These are phyloP conservation scores for Leucoraja erinaceus DNA, from an alignment of 2,113 vertebrate genomes.

Conservation along the genomic window DNA sequence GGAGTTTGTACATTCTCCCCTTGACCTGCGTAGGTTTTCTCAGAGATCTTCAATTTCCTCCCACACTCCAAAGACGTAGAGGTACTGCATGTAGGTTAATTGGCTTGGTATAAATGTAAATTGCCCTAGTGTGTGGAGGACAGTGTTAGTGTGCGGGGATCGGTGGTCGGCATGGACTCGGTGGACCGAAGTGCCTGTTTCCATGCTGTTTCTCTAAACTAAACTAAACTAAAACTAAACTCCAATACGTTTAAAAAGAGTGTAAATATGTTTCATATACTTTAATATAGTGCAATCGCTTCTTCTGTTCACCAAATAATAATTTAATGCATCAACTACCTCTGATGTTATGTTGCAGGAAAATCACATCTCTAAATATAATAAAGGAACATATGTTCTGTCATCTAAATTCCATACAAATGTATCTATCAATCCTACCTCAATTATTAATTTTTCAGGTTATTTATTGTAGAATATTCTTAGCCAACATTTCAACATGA, in stretches of 20 bases:
- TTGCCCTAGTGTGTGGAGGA: too few species aligned
- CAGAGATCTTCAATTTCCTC: too few species aligned
- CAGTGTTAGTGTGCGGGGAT: too few species aligned
- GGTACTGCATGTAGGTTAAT: too few species aligned
- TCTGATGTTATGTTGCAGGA: not conserved
- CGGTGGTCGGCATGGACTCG: too few species aligned
- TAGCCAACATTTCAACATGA: not conserved
- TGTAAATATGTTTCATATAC: not conserved
- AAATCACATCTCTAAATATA: not conserved
- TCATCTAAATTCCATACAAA: not conserved
- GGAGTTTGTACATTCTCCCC: too few species aligned
- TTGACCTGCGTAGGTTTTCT: too few species aligned
- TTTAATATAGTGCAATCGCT: not conserved
- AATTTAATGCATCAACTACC: not conserved
- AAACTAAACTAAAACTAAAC: not conserved
- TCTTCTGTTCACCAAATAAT: not conserved
- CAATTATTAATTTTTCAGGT: not conserved
- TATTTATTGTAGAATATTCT: not conserved
- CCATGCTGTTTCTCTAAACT: too few species aligned
- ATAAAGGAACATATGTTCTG: not conserved
- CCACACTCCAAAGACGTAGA: too few species aligned
- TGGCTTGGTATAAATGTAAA: too few species aligned
- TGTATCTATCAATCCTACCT: not conserved
- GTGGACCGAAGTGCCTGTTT: too few species aligned
- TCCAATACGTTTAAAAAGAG: not conserved